Percentiles rank a stretch among this genome's conserved stretches.
phyloP scores from a whole-genome alignment of 2,888 invertebrate genomes.

The Limnephilus rhombicus region DNA sequence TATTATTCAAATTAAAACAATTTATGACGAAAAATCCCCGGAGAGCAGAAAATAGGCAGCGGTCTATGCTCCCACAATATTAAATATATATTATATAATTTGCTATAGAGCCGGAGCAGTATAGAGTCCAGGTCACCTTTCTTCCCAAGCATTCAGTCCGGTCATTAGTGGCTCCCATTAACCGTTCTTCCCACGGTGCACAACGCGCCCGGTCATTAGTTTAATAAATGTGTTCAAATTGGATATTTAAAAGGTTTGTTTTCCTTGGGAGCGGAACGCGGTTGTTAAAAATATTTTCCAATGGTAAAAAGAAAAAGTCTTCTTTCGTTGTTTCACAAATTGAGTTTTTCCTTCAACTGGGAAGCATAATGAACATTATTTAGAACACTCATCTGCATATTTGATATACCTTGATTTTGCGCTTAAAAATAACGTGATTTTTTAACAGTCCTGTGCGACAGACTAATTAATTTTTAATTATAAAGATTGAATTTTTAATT shows the following conservation, averaged over 20 bases:
- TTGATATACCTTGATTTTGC: not conserved
- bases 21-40: not conserved
- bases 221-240: constrained; percentile 64
- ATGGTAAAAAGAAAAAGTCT: not conserved
- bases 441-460: not conserved
- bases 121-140: constrained; percentile 10
- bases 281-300: constrained; percentile 33
- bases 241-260: constrained; percentile 61
- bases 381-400: not conserved
- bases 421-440: not conserved
- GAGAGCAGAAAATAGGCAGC: not conserved
- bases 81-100: too few species aligned
- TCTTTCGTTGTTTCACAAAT: not conserved
- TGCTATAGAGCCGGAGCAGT: too few species aligned
- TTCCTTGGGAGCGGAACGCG: constrained; percentile 19
- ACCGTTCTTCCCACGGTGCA: constrained; percentile 51
- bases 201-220: constrained; percentile 62
- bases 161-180: constrained; percentile 50
- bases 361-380: not conserved
- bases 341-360: not conserved
- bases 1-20: not conserved
- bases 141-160: constrained; percentile 36
- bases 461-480: not conserved
- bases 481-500: too few species aligned
- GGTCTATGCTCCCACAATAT: not conserved